These are phyloP conservation scores for Astyanax mexicanus DNA, from an alignment of 2,797 vertebrate species.

Conservation along the genomic window DNA sequence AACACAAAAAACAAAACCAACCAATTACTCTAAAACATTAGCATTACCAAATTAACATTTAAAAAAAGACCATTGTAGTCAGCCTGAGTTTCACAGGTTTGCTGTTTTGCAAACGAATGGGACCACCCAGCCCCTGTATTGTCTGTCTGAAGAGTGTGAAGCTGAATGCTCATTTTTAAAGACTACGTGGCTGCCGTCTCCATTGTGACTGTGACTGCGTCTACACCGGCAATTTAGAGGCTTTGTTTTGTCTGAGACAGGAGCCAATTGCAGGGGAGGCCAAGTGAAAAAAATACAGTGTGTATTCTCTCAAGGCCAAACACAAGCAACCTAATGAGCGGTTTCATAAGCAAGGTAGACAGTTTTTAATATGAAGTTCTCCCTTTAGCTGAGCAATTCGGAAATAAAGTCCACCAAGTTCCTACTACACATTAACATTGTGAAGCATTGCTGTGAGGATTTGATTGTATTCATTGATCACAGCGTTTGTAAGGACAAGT, in stretches of 20 bases:
- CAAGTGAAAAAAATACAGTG: slow-evolving; percentile 29
- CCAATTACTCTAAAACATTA: too few species aligned
- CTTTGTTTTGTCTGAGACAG: slow-evolving; percentile 54
- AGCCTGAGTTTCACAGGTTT: background rate
- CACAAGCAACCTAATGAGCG: slow-evolving; percentile 46
- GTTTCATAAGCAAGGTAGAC: slow-evolving; percentile 22
- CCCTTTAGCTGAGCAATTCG: background rate
- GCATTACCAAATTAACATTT: background rate
- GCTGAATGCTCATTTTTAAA: slow-evolving; percentile 22
- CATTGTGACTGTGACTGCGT: slow-evolving; percentile 44
- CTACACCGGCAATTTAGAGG: slow-evolving; percentile 42
- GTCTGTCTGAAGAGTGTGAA: background rate
- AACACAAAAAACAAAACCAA: background rate
- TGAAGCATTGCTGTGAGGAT: too few species aligned
- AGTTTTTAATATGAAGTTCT: slow-evolving; percentile 13
- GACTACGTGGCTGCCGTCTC: slow-evolving; percentile 15
- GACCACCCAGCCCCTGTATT: background rate
- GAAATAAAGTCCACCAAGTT: background rate
- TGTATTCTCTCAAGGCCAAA: slow-evolving; percentile 43
- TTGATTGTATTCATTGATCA: too few species aligned
- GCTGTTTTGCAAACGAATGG: slow-evolving; percentile 25
- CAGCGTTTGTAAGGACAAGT: too few species aligned
- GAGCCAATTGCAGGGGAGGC: slow-evolving; percentile 43
- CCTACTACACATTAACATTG: too few species aligned
- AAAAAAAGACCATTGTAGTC: background rate